Base-by-base conservation (phyloP, 2,113 vertebrate genomes). In the Macheiramphus alcinus region DNA sequence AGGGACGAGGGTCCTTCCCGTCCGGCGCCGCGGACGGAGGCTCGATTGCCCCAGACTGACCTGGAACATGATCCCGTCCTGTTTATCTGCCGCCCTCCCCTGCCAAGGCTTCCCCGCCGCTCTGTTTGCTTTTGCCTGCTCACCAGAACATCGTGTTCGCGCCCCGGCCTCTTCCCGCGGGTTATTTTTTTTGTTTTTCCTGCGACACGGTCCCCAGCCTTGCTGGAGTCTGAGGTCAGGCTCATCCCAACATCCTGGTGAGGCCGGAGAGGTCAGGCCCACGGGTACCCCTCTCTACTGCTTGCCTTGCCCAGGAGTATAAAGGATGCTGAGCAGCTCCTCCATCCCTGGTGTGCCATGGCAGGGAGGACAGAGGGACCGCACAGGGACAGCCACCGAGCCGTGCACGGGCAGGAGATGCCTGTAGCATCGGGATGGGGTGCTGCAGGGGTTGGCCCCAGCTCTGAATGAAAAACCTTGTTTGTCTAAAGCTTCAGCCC, bases 11-110 rank as follows among this genome's bases (percentile, higher is more conserved):
- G 19, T 42, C 67, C 31, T 55, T n/a, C 63, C 75, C 25, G 3
- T 19, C 47, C 18, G 0, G 40, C 5, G 0, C 25, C 5, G 0
- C 0, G 1, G 47, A 7, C 3, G 0, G 48, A 65, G 63, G 48
- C 32, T 74, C 3, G 2, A 34, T 22, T 70, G 86, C 80, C 91
- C 86, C 89, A 85, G 94, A 18, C 76, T 89, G 94, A 45, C 91
- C 86, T 94, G 94, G 73, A 88, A 84, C 38, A 10, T 6, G 75
- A 95, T 91, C 91, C 87, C 1, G 3, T 7, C 11, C 38, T 87
- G 72, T 90, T 93, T 84, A 86, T 92, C 96, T 80, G 52, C 74
- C 4, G 9, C 53, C 75, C 13, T 42, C 58, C 74, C 79, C 63
- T 66, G 95, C 94, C 95, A 84, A 80, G 59, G 65, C 75, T 84